phyloP scores from a whole-genome alignment of 2,797 vertebrate species.

The Caiman crocodilus region DNA sequence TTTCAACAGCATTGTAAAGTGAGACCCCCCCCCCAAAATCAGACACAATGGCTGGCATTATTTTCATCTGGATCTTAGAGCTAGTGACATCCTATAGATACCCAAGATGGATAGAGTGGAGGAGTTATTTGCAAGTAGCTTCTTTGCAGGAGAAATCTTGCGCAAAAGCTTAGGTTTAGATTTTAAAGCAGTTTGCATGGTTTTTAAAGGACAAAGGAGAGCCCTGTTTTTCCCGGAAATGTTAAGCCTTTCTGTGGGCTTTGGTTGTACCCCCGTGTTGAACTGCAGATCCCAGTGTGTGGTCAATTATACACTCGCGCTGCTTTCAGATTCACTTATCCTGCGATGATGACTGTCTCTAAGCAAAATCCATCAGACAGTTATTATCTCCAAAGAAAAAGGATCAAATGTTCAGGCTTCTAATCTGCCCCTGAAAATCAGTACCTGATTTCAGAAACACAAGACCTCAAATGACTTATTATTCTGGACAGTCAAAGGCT shows the following conservation, averaged over 20 bases:
- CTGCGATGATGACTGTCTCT: constrained; percentile 59
- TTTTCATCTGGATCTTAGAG: background rate
- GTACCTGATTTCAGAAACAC: constrained; percentile 59
- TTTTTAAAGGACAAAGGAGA: constrained; percentile 39
- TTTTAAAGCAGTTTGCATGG: constrained; percentile 44
- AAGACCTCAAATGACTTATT: constrained; percentile 61
- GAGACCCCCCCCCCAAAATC: background rate
- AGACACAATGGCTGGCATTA: background rate
- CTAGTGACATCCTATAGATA: background rate
- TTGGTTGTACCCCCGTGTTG: background rate
- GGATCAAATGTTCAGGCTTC: constrained; percentile 60
- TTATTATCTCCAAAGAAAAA: constrained; percentile 69
- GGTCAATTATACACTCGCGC: constrained; percentile 63
- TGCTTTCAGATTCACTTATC: constrained; percentile 72
- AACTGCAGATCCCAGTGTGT: constrained; percentile 50
- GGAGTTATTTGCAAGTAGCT: background rate
- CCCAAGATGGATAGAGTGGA: background rate
- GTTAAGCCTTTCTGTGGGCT: constrained; percentile 48
- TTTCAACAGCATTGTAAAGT: constrained; percentile 28
- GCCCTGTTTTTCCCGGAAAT: constrained; percentile 27
- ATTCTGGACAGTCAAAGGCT: constrained; percentile 58
- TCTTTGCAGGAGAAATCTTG: background rate
- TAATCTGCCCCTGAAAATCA: constrained; percentile 69
- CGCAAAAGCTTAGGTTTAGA: background rate
- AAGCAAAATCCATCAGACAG: constrained; percentile 70